A percentile compares a stretch with the other conserved stretches of the same genome.
These are phyloP conservation scores for Periophthalmus magnuspinnatus DNA, from an alignment of 2,797 vertebrate genomes.

Conservation along the genomic window DNA sequence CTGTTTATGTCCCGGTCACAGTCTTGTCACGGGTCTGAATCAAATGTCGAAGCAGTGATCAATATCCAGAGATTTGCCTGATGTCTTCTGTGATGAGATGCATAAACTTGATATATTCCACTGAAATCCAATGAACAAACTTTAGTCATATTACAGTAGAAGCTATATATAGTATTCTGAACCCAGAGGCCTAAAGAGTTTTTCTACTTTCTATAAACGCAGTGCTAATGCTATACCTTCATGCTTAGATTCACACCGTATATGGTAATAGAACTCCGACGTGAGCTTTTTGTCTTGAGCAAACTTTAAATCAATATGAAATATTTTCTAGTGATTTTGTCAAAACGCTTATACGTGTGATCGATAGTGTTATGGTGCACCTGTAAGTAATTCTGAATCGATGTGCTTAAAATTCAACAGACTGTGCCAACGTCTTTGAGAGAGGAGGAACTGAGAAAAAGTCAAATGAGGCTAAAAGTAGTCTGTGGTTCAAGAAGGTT, in stretches of 20 bases:
- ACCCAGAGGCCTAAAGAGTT: conserved; percentile 9
- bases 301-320: conserved; percentile 52
- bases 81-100: conserved; percentile 63
- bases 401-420: conserved; percentile 54
- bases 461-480: conserved; percentile 29
- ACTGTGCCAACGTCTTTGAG: conserved; percentile 19
- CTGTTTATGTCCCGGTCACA: conserved; percentile 67
- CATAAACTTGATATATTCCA: conserved; percentile 54
- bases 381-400: conserved; percentile 58
- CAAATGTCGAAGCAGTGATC: conserved; percentile 64
- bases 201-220: conserved; percentile 18
- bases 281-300: conserved; percentile 15
- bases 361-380: conserved; percentile 44
- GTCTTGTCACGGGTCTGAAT: conserved; percentile 66
- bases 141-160: conserved; percentile 40
- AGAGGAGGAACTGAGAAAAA: conserved; percentile 24
- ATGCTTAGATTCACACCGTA: conserved; percentile 18
- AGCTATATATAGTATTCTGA: conserved; percentile 30
- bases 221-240: background rate
- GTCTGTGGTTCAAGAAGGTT: background rate
- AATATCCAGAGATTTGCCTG: conserved; percentile 65
- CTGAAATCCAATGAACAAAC: conserved; percentile 57
- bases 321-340: conserved; percentile 49
- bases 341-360: conserved; percentile 40
- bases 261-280: conserved; percentile 27